These are phyloP conservation scores for Rhinopomastus cyanomelas DNA, from an alignment of 2,113 vertebrate genomes.

Conservation along the genomic window DNA sequence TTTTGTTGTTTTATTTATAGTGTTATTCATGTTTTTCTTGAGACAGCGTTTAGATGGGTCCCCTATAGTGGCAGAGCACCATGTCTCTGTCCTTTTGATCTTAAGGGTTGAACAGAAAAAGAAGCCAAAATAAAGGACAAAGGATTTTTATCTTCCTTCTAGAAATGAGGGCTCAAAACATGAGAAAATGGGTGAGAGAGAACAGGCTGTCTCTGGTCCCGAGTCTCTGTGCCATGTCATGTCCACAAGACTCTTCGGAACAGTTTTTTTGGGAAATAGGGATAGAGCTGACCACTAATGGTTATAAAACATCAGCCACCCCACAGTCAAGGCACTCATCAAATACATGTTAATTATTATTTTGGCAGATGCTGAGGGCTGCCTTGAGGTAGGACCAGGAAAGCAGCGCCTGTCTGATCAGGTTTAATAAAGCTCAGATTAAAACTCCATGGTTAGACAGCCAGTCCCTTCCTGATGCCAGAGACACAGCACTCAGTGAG, in stretches of 20 bases:
- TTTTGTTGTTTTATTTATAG: neutral
- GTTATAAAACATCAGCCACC: neutral
- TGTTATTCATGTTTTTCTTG: neutral
- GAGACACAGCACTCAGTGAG: neutral
- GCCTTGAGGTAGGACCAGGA: neutral
- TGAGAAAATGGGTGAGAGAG: neutral
- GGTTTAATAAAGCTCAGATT: slow-evolving; percentile 13
- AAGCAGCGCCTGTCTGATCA: neutral
- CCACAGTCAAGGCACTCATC: neutral
- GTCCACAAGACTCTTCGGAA: neutral
- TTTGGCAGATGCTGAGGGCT: slow-evolving; percentile 8
- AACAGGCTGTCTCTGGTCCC: neutral
- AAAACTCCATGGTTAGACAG: neutral
- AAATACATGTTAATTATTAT: neutral
- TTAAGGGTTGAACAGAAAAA: neutral
- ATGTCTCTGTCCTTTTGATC: neutral
- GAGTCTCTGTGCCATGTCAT: neutral
- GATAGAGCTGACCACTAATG: neutral
- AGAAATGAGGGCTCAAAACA: neutral
- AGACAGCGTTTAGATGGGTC: neutral
- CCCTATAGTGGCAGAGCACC: neutral
- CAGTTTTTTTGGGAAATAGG: neutral
- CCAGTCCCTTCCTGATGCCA: neutral
- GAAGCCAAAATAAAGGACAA: neutral
- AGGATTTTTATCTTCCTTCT: neutral